Conservation (phyloP, 2,888 invertebrate genomes). For the Cenopis cana region DNA sequence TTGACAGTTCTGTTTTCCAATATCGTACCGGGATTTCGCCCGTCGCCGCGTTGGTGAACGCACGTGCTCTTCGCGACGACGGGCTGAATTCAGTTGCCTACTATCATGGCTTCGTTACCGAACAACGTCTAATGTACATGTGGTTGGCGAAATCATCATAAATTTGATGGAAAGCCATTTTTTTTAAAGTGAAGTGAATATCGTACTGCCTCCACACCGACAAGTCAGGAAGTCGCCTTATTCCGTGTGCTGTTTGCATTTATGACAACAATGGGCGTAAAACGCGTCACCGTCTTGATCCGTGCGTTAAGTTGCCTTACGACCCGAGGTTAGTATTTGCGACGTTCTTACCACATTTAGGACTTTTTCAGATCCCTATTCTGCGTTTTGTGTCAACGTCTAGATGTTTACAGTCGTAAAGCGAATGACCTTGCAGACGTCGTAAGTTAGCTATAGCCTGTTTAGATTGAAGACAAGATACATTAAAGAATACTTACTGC, state of each 20-base stretch:
- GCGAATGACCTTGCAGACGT: background rate
- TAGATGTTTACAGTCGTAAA: slow-evolving; percentile 1
- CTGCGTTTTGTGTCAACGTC: background rate
- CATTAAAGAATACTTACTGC: background rate
- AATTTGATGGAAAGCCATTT: too few relatives aligned
- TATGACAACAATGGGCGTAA: slow-evolving; percentile 39
- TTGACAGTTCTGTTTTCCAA: too few relatives aligned
- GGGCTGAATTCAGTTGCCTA: too few relatives aligned
- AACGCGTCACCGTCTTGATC: slow-evolving; percentile 18
- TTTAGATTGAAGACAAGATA: background rate
- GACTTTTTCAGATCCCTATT: background rate
- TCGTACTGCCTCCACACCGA: too few relatives aligned
- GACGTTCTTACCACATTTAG: slow-evolving; percentile 18
- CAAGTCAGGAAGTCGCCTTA: too few relatives aligned
- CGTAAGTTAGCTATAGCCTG: background rate
- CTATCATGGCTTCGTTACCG: too few relatives aligned
- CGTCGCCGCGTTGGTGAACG: too few relatives aligned
- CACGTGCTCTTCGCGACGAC: too few relatives aligned
- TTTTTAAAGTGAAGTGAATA: too few relatives aligned
- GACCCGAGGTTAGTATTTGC: slow-evolving; percentile 23
- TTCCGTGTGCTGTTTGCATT: slow-evolving; percentile 1
- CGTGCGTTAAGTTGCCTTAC: slow-evolving; percentile 26
- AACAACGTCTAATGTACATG: too few relatives aligned
- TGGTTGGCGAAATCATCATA: too few relatives aligned
- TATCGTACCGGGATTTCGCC: too few relatives aligned